Evolutionary conservation across 1,140 invertebrate species (phyloP), one percentile per base, ranked within the genome.

Genomic region (Nymphalis io): DNA sequence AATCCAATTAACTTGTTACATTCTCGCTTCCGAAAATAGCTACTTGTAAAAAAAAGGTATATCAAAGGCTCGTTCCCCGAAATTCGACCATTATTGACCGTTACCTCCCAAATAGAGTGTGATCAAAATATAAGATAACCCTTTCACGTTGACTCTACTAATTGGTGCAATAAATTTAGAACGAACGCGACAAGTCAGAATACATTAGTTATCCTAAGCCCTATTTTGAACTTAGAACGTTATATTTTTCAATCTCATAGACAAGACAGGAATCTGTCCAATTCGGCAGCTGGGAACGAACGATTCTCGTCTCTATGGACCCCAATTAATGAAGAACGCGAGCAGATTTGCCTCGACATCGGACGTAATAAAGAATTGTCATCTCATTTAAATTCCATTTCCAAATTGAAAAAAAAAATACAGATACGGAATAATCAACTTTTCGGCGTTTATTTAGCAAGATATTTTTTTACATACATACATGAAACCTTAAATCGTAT

Each of bases 151-250:
- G 83, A 72, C 81, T 77, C 82, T 84, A 89, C 89, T 91, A 91
- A 91, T 91, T 91, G 87, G 87, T 79, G 84, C 80, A 89, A 90
- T 91, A 91, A 91, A 91, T 91, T 89, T 87, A 59, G 71, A 74
- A 81, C 46, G 70, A 76, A 75, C 70, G 77, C 78, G 78, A 85
- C 87, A 85, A 83, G 74, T 78, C 67, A 27, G 42, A 76, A 59
- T 62, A 66, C 74, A 77, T 79, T 53, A 63, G 72, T 72, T 20
- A 51, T 51, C 46, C 57, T 60, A 72, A 27, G 70, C 75, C 78
- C 80, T 83, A 84, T 84, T 88, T 85, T 74, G 80, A 66, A 61
- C 48, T 75, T 72, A 60, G 59, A 66, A 70, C 61, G 33, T 71
- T 61, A 66, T 66, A 60, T 65, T 61, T 60, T 57, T 66, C 51